Percentiles rank a stretch among this genome's conserved stretches.
phyloP scores from a whole-genome alignment of 1,140 invertebrate species.

The Drosophila kanapiae region DNA sequence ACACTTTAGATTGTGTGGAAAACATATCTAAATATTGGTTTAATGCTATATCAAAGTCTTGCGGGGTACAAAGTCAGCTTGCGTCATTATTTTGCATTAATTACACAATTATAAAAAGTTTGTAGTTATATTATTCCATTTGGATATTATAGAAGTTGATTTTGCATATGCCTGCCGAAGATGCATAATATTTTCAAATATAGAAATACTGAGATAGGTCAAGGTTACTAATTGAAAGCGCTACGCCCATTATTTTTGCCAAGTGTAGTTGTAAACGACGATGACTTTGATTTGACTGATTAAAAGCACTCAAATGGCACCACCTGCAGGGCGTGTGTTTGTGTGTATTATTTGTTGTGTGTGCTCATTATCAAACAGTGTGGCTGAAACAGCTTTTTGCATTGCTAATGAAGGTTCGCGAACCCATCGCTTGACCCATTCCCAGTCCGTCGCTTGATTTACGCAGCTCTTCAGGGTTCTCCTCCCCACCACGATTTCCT shows the following conservation, averaged over 20 bases:
- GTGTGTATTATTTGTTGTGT: conserved; percentile 1
- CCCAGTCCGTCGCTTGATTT: conserved; percentile 22
- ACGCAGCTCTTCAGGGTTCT: conserved; percentile 1
- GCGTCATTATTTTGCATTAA: background rate
- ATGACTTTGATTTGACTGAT: conserved; percentile 37
- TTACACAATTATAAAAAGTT: background rate
- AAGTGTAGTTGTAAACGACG: conserved; percentile 22
- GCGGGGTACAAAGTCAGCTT: background rate
- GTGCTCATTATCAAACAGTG: conserved; percentile 36
- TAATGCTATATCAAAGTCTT: conserved; percentile 4
- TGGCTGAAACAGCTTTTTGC: conserved; percentile 39
- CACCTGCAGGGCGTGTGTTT: conserved; percentile 18
- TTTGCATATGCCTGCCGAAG: background rate
- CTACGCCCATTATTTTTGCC: conserved; percentile 6
- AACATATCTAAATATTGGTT: background rate
- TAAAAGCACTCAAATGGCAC: conserved; percentile 27
- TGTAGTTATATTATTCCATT: too few species aligned
- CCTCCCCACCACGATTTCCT: conserved; percentile 5
- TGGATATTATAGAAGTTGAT: background rate
- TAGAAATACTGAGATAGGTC: conserved; percentile 6
- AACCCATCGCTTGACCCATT: conserved; percentile 57
- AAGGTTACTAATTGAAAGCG: background rate
- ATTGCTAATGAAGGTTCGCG: conserved; percentile 56
- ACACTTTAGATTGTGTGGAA: background rate
- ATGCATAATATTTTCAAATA: background rate